Percentiles rank a stretch among this genome's conserved stretches.
phyloP scores from a whole-genome alignment of 2,113 vertebrate species.

The Silurus asotus region DNA sequence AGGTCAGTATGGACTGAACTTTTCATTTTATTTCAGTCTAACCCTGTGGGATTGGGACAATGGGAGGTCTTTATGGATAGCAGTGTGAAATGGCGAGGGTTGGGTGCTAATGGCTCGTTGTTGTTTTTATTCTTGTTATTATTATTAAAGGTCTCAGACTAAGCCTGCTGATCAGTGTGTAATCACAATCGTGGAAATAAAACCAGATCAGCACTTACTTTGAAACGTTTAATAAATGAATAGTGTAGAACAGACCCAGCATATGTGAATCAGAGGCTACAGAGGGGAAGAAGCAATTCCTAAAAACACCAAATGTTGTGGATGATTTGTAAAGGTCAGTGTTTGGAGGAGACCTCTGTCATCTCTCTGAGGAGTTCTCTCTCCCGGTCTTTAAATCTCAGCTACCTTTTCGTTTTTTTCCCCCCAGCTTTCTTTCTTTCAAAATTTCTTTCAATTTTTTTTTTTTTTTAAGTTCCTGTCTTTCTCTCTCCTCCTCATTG shows the following conservation, averaged over 20 bases:
- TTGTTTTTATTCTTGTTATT: not conserved
- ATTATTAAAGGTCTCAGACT: conserved; percentile 28
- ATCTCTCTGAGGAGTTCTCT: conserved; percentile 50
- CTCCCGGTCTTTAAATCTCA: conserved; percentile 48
- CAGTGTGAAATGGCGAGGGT: not conserved
- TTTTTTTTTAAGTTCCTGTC: conserved; percentile 49
- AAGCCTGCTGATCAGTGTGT: not conserved
- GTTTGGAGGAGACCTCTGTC: conserved; percentile 49
- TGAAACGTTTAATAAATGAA: conserved; percentile 19
- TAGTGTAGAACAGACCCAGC: conserved; percentile 4
- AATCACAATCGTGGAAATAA: not conserved
- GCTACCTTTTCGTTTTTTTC: conserved; percentile 50
- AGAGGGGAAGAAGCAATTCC: conserved; percentile 12
- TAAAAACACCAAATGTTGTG: conserved; percentile 11
- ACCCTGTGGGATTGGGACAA: not conserved
- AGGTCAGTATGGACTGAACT: not conserved
- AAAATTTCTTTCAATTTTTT: conserved; percentile 3
- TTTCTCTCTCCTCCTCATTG: conserved; percentile 70
- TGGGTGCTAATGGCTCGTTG: not conserved
- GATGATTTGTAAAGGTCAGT: conserved; percentile 22
- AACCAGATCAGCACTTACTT: not conserved
- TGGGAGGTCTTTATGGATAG: conserved; percentile 5
- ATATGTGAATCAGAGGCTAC: not conserved
- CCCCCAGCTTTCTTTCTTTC: conserved; percentile 53
- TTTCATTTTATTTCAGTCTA: not conserved